Percentiles rank a stretch among this genome's conserved stretches.
These are phyloP conservation scores for Pristionchus arcanus DNA, from an alignment of 2,888 invertebrate genomes.

Conservation along the genomic window DNA sequence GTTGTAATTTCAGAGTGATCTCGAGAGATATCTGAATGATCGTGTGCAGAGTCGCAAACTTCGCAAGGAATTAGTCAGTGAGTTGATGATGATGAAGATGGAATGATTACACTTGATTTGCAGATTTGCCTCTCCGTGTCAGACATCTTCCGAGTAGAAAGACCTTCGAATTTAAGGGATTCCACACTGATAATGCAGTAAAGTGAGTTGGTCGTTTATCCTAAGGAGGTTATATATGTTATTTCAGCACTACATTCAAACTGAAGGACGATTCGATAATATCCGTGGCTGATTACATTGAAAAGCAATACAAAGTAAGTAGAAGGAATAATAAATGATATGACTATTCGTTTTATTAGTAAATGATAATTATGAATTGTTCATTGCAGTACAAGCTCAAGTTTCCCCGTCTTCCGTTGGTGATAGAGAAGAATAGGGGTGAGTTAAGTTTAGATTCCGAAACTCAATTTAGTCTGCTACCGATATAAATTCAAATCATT, in stretches of 20 bases:
- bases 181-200: neutral
- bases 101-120: neutral
- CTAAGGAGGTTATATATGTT: neutral
- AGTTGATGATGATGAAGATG: neutral
- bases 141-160: neutral
- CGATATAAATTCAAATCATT: neutral
- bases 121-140: neutral
- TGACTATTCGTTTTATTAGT: neutral
- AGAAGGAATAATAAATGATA: neutral
- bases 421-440: neutral
- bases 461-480: too few species aligned
- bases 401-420: neutral
- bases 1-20: neutral
- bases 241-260: neutral
- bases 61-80: constrained; percentile 7
- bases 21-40: constrained; percentile 17
- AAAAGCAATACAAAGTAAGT: neutral
- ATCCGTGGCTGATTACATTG: neutral
- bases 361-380: neutral
- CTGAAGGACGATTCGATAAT: neutral
- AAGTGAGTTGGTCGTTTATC: constrained; percentile 14
- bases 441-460: neutral
- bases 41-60: neutral
- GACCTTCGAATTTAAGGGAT: constrained; percentile 31
- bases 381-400: constrained; percentile 1